Evolutionary conservation across 2,888 invertebrate species (phyloP).

Genomic region (Galeopsomyia nigrocyanea): DNA sequence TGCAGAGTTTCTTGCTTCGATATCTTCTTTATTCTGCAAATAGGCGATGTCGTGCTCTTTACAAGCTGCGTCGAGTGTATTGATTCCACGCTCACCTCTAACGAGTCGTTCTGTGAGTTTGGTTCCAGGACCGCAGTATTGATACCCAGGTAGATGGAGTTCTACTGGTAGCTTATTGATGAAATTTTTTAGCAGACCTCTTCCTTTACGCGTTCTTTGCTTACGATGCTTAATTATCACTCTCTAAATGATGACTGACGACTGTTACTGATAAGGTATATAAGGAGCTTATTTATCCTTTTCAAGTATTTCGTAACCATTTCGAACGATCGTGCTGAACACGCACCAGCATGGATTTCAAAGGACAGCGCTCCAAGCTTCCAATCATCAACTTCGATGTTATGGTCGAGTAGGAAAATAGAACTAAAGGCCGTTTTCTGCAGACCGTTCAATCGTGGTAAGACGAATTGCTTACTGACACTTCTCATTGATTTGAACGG

Average conservation of each 20-base stretch:
- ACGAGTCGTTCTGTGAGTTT: constrained; percentile 51
- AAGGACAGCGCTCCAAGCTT: background rate
- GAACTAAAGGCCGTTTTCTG: constrained; percentile 36
- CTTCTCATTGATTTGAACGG: constrained; percentile 48
- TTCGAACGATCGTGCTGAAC: background rate
- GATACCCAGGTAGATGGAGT: constrained; percentile 50
- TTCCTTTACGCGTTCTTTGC: no score
- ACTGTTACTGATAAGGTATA: background rate
- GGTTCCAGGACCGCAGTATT: no score
- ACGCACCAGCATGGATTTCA: background rate
- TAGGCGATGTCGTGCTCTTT: no score
- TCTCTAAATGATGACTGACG: background rate
- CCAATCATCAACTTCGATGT: background rate
- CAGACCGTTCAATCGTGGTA: constrained; percentile 50
- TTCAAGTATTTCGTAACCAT: background rate
- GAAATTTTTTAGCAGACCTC: constrained; percentile 40
- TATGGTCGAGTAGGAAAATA: background rate
- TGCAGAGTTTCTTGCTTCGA: constrained; percentile 55
- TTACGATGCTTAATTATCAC: constrained; percentile 23
- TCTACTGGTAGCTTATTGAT: constrained; percentile 44
- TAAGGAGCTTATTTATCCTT: background rate
- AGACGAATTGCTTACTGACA: constrained; percentile 51
- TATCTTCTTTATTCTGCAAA: constrained; percentile 35
- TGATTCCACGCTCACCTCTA: constrained; percentile 51
- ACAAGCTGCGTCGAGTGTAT: constrained; percentile 52